These are phyloP conservation scores for Noctua fimbriata DNA, from an alignment of 2,888 invertebrate species.

Conservation along the genomic window DNA sequence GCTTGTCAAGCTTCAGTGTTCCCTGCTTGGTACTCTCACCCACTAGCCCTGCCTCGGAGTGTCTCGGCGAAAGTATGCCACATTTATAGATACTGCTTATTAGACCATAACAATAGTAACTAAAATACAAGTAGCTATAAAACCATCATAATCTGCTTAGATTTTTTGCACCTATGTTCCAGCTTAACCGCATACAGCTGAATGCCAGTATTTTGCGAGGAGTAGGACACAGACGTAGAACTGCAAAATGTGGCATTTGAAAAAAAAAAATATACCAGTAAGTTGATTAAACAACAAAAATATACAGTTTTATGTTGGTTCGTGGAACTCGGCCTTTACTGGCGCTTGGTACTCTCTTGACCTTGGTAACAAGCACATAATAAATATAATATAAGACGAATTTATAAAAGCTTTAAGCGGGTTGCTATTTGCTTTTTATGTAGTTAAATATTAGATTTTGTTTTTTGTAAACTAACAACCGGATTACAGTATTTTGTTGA, in stretches of 20 bases:
- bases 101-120: too few species aligned
- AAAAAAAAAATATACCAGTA: background rate
- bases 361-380: constrained; percentile 21
- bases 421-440: background rate
- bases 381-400: background rate
- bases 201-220: background rate
- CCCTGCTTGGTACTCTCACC: background rate
- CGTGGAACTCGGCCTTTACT: constrained; percentile 22
- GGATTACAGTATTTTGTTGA: background rate
- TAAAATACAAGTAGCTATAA: background rate
- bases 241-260: background rate
- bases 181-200: background rate
- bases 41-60: background rate
- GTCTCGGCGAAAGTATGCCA: background rate
- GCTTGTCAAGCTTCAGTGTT: background rate
- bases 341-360: background rate
- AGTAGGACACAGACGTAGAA: background rate
- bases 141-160: background rate
- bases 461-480: constrained; percentile 1
- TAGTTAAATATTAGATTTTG: background rate
- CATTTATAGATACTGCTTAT: background rate
- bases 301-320: background rate
- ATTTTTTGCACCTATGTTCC: background rate
- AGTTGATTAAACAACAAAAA: background rate
- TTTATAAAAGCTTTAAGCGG: background rate